Base-by-base conservation (phyloP, 2,797 vertebrate species). In the Eupleurogrammus muticus region DNA sequence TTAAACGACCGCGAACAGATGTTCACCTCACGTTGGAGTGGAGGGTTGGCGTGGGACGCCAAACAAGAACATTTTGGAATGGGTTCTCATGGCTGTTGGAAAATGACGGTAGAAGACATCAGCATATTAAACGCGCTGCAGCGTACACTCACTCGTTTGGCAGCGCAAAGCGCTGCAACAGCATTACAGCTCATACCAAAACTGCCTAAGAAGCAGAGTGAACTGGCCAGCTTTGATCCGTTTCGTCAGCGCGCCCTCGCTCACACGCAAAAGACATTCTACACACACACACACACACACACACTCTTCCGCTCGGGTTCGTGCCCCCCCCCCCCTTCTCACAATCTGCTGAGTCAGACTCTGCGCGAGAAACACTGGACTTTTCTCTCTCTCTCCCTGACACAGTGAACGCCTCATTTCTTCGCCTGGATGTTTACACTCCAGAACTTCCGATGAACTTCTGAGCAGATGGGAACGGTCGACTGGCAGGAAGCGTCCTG, bases 141-240 rank as follows among this genome's bases (percentile, higher is more conserved):
- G 77, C 2, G 57, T 63, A 55, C 80, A 87, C 3, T 87, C 87
- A 87, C 68, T 66, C 3, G 20, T 70, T 24, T 89, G 86, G 89
- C 86, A 77, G 61, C 9, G 40, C 1, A 69, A 85, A 78, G 34
- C 55, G 83, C 87, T 81, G 79, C 38, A 75, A 73, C 77, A 87
- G 89, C 83, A 53, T 9, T 35, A 78, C 69, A 14, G 49, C 75
- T 53, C 81, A 74, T 6, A 60, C 5, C 58, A 68, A 71, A 89
- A 58, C 2, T 80, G 84, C 81, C 70, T 73, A 11, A 82, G 73
- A 77, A 55, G 74, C 75, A 80, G 60, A 77, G 75, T 60, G 42
- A 63, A 73, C 11, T 12, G 38, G 11, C n/a, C 44, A 4, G n/a
- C 64, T 83, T 66, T 82, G 68, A 88, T 76, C 66, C 28, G 5